Percentiles rank a stretch among this genome's conserved stretches.
Conservation (phyloP, 2,888 invertebrate genomes). For the Ophraella communa region DNA sequence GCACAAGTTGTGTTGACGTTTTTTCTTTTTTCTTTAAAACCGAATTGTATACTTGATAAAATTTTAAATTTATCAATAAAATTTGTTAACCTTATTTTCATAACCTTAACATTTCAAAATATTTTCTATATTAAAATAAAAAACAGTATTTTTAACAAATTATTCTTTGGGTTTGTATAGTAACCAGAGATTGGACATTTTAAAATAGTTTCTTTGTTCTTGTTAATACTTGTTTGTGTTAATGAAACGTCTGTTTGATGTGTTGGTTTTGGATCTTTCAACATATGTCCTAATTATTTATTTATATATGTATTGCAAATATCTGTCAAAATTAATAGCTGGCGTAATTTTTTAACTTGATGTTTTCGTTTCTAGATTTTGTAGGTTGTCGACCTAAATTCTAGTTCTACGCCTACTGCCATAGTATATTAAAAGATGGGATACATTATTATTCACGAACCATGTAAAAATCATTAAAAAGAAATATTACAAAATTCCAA, state of each 20-base stretch:
- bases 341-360: background rate
- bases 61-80: too few relatives aligned
- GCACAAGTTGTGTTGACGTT: too few relatives aligned
- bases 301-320: background rate
- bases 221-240: background rate
- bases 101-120: too few relatives aligned
- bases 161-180: too few relatives aligned
- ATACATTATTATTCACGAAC: background rate
- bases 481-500: background rate
- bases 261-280: background rate
- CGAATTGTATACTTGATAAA: too few relatives aligned
- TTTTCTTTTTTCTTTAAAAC: too few relatives aligned
- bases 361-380: background rate
- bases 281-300: background rate
- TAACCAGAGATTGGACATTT: too few relatives aligned
- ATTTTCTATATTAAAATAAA: too few relatives aligned
- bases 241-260: background rate
- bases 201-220: too few relatives aligned
- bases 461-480: slow-evolving; percentile 7
- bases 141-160: too few relatives aligned
- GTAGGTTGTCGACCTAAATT: slow-evolving; percentile 19
- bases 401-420: slow-evolving; percentile 9
- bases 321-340: background rate
- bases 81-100: too few relatives aligned
- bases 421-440: background rate